A percentile compares a stretch with the other conserved stretches of the same genome.
Conservation (phyloP, 2,888 invertebrate species). For the Punctoribates punctum region DNA sequence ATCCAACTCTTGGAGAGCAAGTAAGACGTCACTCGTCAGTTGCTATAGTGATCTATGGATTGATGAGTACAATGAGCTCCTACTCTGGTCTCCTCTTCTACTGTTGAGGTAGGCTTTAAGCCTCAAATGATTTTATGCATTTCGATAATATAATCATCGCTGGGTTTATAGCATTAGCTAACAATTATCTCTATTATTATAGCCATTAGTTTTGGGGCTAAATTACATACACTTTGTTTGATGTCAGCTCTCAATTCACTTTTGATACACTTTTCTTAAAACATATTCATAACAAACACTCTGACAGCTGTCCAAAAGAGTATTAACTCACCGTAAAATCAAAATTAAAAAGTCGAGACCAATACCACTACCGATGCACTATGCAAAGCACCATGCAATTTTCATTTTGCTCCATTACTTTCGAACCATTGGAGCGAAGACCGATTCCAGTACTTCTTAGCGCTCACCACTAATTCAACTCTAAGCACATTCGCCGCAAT, state of each 20-base stretch:
- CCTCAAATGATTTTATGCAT: constrained; percentile 33
- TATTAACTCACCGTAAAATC: no score
- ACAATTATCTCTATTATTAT: not conserved
- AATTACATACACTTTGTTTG: constrained; percentile 30
- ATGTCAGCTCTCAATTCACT: constrained; percentile 19
- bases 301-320: constrained; percentile 19
- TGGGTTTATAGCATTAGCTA: constrained; percentile 24
- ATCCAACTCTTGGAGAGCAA: constrained; percentile 17
- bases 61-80: constrained; percentile 34
- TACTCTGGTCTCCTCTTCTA: not conserved
- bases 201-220: constrained; percentile 34
- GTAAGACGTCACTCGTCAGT: constrained; percentile 26
- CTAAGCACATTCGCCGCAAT: no score
- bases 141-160: constrained; percentile 34
- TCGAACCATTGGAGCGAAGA: no score
- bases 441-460: no score
- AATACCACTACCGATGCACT: no score
- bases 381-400: no score
- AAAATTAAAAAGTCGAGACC: no score
- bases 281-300: not conserved
- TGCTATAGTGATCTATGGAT: constrained; percentile 33
- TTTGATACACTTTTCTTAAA: not conserved
- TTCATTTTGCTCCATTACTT: no score
- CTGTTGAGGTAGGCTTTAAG: constrained; percentile 27
- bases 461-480: no score